These are phyloP conservation scores for Syndactyla subalaris DNA, from an alignment of 2,797 vertebrate genomes.

Conservation along the genomic window DNA sequence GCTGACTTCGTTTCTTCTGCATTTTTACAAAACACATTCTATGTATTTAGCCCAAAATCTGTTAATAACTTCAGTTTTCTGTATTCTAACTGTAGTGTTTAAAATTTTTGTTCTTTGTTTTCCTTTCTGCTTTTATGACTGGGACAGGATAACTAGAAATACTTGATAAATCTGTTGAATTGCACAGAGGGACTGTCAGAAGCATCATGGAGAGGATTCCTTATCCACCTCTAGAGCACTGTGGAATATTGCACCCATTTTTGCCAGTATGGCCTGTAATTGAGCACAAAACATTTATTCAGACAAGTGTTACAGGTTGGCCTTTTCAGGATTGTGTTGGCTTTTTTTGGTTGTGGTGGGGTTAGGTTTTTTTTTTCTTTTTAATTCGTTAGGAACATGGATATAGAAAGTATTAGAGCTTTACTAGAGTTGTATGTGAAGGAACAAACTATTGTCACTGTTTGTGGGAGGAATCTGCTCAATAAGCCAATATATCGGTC, in stretches of 20 bases:
- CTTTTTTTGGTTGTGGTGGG: neutral
- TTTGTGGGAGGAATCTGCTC: slow-evolving; percentile 11
- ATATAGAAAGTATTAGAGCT: neutral
- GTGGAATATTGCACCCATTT: neutral
- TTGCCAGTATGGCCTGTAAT: neutral
- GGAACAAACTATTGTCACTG: neutral
- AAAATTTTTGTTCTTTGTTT: neutral
- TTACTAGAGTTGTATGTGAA: neutral
- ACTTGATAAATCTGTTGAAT: neutral
- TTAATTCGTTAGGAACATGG: neutral
- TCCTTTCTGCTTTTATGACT: neutral
- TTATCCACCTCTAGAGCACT: neutral
- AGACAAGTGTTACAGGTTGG: neutral
- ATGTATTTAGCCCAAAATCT: neutral
- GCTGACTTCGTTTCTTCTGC: neutral
- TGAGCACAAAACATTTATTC: neutral
- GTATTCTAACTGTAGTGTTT: neutral
- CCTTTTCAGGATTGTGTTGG: neutral
- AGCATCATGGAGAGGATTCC: neutral
- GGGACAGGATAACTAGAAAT: neutral
- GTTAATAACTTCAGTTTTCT: neutral
- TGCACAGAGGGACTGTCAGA: neutral
- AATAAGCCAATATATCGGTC: neutral
- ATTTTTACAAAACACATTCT: neutral
- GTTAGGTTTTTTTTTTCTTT: neutral